Conservation (phyloP, 2,113 vertebrate genomes). For the Numenius arquata region DNA sequence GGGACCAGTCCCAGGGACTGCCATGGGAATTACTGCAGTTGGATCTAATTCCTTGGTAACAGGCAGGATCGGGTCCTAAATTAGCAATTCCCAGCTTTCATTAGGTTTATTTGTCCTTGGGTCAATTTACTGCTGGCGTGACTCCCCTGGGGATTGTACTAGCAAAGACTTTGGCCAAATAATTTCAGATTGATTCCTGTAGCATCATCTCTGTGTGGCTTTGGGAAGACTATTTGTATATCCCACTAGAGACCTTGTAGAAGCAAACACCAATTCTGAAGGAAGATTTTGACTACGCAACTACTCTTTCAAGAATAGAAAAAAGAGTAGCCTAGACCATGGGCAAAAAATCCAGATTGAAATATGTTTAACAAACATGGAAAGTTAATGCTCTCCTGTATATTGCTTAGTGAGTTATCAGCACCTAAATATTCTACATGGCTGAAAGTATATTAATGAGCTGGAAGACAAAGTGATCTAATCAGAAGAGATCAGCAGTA, state of each 20-base stretch:
- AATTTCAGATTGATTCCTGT: neutral
- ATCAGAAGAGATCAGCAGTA: constrained; percentile 24
- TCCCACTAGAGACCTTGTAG: neutral
- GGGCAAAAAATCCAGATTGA: neutral
- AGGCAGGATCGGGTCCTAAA: neutral
- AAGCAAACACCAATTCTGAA: neutral
- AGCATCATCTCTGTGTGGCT: neutral
- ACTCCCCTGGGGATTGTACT: neutral
- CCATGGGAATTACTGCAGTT: neutral
- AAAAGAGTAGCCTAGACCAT: neutral
- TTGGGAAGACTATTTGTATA: neutral
- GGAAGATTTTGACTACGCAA: neutral
- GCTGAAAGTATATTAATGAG: constrained; percentile 21
- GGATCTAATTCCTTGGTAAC: neutral
- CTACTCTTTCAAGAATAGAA: neutral
- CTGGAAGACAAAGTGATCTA: constrained; percentile 18
- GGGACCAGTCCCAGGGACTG: neutral
- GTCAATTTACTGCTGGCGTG: neutral
- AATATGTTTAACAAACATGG: neutral
- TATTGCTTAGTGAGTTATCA: neutral
- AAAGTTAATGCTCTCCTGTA: neutral
- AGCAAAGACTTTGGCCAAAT: neutral
- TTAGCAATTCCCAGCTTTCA: neutral
- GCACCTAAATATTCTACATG: neutral
- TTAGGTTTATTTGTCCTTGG: neutral